These are phyloP conservation scores for Falco concolor DNA, from an alignment of 2,797 vertebrate species.

Conservation along the genomic window DNA sequence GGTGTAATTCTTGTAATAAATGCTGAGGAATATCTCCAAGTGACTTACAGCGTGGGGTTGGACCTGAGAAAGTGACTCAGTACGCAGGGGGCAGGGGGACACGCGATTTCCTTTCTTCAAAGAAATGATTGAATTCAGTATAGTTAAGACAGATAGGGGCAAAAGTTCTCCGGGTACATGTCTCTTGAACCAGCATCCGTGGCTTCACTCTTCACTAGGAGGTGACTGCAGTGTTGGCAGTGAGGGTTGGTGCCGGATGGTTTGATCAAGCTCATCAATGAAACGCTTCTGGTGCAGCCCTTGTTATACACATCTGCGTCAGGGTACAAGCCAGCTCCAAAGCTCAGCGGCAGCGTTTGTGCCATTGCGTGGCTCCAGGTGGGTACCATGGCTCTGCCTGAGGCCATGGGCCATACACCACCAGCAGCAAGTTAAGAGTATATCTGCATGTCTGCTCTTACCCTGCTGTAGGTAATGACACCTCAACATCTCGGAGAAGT, in stretches of 20 bases:
- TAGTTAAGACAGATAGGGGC: not conserved
- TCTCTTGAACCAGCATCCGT: not conserved
- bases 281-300: not conserved
- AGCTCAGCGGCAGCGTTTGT: not conserved
- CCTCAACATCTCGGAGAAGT: not conserved
- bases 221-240: not conserved
- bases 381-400: not conserved
- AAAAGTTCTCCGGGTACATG: not conserved
- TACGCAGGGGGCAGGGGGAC: rapidly evolving
- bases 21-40: not conserved
- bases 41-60: not conserved
- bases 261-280: not conserved
- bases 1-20: not conserved
- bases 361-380: not conserved
- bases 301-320: no score
- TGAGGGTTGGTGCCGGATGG: no score
- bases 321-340: not conserved
- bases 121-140: not conserved
- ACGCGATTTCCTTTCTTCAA: not conserved
- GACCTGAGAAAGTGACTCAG: not conserved
- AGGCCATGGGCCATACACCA: not conserved
- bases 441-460: not conserved
- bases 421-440: rapidly evolving
- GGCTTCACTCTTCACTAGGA: not conserved
- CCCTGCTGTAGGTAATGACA: rapidly evolving